A percentile compares a stretch with the other conserved stretches of the same genome.
Conservation (phyloP, 2,888 invertebrate genomes). For the Dryocosmus kuriphilus region DNA sequence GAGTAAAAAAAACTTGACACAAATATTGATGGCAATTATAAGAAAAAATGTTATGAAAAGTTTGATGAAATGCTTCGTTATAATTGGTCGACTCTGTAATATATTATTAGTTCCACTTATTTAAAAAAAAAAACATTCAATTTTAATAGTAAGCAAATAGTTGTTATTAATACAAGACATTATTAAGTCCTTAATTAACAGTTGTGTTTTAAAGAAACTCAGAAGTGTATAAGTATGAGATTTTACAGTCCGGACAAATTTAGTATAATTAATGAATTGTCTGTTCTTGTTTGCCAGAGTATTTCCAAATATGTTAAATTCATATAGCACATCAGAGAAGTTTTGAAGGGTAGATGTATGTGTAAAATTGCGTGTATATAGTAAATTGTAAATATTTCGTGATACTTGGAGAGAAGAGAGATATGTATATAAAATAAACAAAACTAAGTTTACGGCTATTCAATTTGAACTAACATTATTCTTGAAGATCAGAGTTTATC, state of each 20-base stretch:
- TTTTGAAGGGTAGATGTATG: slow-evolving; percentile 6
- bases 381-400: slow-evolving; percentile 35
- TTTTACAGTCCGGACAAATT: background rate
- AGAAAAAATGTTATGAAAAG: no score
- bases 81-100: slow-evolving; percentile 3
- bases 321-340: slow-evolving; percentile 5
- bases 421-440: slow-evolving; percentile 29
- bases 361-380: slow-evolving; percentile 37
- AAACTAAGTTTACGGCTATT: slow-evolving; percentile 30
- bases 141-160: slow-evolving; percentile 3
- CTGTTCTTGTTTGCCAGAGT: slow-evolving; percentile 18
- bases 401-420: background rate
- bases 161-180: slow-evolving; percentile 22
- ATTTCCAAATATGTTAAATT: slow-evolving; percentile 3
- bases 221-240: slow-evolving; percentile 5
- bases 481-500: background rate
- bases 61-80: slow-evolving; percentile 8
- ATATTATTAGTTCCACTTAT: slow-evolving; percentile 9
- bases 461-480: slow-evolving; percentile 38
- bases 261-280: background rate
- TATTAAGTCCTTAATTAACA: slow-evolving; percentile 15
- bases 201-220: background rate
- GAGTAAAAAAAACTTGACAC: background rate
- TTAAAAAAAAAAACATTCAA: slow-evolving; percentile 8
- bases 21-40: background rate